Evolutionary conservation across 2,797 vertebrate species (phyloP).

Genomic region (Amblyopsis hoosieri): DNA sequence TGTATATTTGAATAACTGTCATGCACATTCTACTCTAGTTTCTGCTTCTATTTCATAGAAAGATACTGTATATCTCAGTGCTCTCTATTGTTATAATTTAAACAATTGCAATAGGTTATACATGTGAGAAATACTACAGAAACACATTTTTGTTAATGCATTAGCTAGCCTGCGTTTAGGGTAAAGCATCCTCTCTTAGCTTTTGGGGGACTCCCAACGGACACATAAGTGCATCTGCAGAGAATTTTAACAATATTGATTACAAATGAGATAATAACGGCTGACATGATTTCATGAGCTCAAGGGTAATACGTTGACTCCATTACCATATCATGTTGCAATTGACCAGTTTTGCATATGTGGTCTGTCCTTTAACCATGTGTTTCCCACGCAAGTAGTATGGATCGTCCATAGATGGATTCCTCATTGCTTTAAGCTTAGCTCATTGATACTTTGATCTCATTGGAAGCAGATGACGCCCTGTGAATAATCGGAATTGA

Average conservation of each 20-base stretch:
- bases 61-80: too few species aligned
- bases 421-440: slow-evolving; percentile 41
- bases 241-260: slow-evolving; percentile 66
- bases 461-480: slow-evolving; percentile 60
- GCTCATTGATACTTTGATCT: slow-evolving; percentile 67
- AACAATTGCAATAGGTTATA: too few species aligned
- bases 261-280: slow-evolving; percentile 66
- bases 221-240: slow-evolving; percentile 44
- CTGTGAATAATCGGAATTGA: slow-evolving; percentile 75
- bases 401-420: slow-evolving; percentile 49
- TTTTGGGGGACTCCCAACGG: slow-evolving; percentile 26
- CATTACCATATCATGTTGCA: slow-evolving; percentile 54
- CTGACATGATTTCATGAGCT: slow-evolving; percentile 54
- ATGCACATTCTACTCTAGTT: slow-evolving; percentile 18
- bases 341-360: slow-evolving; percentile 38
- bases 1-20: slow-evolving; percentile 44
- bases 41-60: slow-evolving; percentile 28
- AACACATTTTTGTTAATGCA: slow-evolving; percentile 15
- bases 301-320: slow-evolving; percentile 48
- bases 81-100: too few species aligned
- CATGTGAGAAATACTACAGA: too few species aligned
- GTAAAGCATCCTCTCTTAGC: slow-evolving; percentile 38
- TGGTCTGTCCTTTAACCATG: neutral
- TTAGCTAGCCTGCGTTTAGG: neutral
- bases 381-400: slow-evolving; percentile 25